Base-by-base conservation (phyloP, 2,888 invertebrate species). In the Erannis defoliaria region DNA sequence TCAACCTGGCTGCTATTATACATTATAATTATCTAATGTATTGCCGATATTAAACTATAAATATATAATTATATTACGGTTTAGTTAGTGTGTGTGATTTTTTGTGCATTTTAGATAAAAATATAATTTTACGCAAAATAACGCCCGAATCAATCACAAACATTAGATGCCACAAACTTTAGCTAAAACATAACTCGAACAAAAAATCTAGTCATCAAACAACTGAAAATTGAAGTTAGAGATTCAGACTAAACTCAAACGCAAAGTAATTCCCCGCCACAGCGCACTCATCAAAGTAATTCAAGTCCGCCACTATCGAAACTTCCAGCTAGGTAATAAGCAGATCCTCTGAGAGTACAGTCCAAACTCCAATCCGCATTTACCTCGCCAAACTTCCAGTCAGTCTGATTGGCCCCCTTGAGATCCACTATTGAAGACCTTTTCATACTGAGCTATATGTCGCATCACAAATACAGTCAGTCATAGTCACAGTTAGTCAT, bases 321-420 rank as follows among this genome's bases (percentile, higher is more conserved):
- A 50, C 68, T 67, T 67, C 53, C 50, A 69, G 42, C 54, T 48
- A 59, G 67, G 58, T 66, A 69, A 66, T 72, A 69, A 73, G 66
- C 61, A 73, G 59, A 64, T 64, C 68, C 70, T 62, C 62, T 10
- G 76, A 72, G 75, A 67, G 58, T 68, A 71, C 67, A 68, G 49
- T 61, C 31, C 51, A 26, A 45, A 45, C 50, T 51, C 35, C 37
- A 38, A 38, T 51, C 42, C 49, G 21, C 38, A 48, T 19, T 53
- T 58, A 59, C 53, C 54, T 54, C 38, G 18, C 51, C 42, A 35
- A 66, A 60, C 71, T 74, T 75, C 68, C 67, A 62, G 72, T 72
- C 75, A 66, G 73, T 74, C 75, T 86, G 86, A 86, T 85, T 85
- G 78, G 78, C 69, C 76, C 85, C 75, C 75, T 14, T 10, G 84